Conservation (phyloP, 2,888 invertebrate species). For the Lacanobia oleracea region DNA sequence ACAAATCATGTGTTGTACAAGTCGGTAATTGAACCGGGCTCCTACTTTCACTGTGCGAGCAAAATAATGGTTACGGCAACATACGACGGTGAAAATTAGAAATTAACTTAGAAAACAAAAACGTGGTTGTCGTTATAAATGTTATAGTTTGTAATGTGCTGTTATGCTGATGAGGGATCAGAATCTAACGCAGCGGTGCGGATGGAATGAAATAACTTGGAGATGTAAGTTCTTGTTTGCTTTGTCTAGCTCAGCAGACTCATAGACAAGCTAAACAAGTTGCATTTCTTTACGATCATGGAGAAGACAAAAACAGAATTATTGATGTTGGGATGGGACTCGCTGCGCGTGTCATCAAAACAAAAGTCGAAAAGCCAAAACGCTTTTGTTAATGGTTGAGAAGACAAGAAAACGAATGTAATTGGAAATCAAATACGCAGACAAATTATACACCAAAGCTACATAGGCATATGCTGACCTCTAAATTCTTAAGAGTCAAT, state of each 20-base stretch:
- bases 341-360: too few species aligned
- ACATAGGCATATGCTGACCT: conserved; percentile 35
- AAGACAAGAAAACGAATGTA: conserved; percentile 1
- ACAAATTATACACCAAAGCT: conserved; percentile 5
- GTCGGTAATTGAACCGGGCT: conserved; percentile 60
- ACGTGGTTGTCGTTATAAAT: conserved; percentile 47
- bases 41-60: conserved; percentile 81
- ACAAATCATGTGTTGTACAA: conserved; percentile 58
- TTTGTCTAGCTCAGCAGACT: neutral
- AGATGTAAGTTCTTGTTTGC: neutral
- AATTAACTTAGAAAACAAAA: conserved; percentile 76
- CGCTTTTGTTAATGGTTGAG: neutral
- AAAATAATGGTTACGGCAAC: conserved; percentile 79
- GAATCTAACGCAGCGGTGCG: conserved; percentile 18
- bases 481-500: conserved; percentile 33
- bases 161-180: conserved; percentile 52
- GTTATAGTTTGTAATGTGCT: conserved; percentile 33
- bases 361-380: neutral
- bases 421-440: neutral
- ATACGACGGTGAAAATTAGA: conserved; percentile 83
- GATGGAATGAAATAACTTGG: conserved; percentile 17
- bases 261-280: neutral
- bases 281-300: neutral
- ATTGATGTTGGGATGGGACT: neutral
- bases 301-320: neutral